phyloP scores from a whole-genome alignment of 2,113 vertebrate species.

The Xenotilapia longispinis region DNA sequence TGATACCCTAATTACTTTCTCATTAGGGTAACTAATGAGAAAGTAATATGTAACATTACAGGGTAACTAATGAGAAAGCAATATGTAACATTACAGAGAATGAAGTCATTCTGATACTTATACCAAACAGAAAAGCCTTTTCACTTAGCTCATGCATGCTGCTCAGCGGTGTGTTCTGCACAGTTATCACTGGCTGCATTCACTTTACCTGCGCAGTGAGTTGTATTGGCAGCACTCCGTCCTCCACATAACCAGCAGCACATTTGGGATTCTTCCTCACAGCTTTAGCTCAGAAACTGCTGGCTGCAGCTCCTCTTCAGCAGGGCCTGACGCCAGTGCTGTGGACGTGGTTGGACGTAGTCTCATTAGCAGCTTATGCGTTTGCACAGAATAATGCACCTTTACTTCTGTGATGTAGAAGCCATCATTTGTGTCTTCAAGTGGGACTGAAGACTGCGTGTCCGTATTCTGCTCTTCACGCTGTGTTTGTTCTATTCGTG shows the following conservation, averaged over 20 bases:
- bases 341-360: background rate
- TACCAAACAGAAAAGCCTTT: background rate
- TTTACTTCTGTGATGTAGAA: background rate
- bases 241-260: background rate
- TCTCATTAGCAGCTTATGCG: background rate
- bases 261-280: background rate
- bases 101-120: background rate
- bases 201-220: background rate
- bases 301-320: background rate
- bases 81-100: background rate
- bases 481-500: background rate
- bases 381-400: background rate
- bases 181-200: background rate
- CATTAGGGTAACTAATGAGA: fast-evolving
- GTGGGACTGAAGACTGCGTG: background rate
- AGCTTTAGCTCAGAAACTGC: background rate
- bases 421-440: background rate
- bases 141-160: background rate
- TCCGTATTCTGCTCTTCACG: background rate
- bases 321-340: background rate
- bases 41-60: too few species aligned
- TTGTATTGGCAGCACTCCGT: background rate
- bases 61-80: too few species aligned
- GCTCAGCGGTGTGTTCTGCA: background rate
- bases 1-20: too few species aligned